These are phyloP conservation scores for Phyllotreta striolata DNA, from an alignment of 2,888 invertebrate species.

Conservation along the genomic window DNA sequence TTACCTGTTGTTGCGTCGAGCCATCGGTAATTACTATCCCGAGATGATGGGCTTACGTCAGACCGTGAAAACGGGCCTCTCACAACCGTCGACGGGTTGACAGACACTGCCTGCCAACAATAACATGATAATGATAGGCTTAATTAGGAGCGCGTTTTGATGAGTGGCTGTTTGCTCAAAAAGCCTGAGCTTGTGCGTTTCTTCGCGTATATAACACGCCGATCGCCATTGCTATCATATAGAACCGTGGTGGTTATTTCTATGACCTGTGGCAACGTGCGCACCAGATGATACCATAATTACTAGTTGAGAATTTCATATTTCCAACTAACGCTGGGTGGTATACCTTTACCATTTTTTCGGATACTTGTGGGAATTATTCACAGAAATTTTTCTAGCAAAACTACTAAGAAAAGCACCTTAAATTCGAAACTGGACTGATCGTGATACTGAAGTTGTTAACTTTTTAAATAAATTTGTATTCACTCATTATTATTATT, in stretches of 20 bases:
- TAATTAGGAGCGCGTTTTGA: constrained; percentile 58
- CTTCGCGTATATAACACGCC: not conserved
- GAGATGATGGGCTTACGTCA: constrained; percentile 57
- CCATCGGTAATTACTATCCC: constrained; percentile 53
- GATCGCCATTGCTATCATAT: constrained; percentile 16
- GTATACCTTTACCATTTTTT: not conserved
- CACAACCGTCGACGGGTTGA: constrained; percentile 46
- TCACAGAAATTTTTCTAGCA: no score
- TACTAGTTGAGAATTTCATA: constrained; percentile 16
- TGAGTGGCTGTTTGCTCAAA: constrained; percentile 59
- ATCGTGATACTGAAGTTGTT: no score
- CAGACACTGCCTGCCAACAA: constrained; percentile 49
- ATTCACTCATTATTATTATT: no score
- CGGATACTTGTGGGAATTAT: no score
- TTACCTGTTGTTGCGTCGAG: constrained; percentile 53
- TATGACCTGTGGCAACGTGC: constrained; percentile 16
- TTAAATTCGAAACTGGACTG: no score
- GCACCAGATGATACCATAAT: constrained; percentile 19
- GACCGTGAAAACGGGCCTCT: constrained; percentile 37
- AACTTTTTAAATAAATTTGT: no score
- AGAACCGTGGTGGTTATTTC: not conserved
- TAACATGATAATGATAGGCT: constrained; percentile 62
- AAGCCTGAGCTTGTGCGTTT: constrained; percentile 49
- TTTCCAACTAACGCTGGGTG: constrained; percentile 22
- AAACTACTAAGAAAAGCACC: no score